Evolutionary conservation across 1,140 invertebrate genomes (phyloP).

Genomic region (Solenopsis invicta): DNA sequence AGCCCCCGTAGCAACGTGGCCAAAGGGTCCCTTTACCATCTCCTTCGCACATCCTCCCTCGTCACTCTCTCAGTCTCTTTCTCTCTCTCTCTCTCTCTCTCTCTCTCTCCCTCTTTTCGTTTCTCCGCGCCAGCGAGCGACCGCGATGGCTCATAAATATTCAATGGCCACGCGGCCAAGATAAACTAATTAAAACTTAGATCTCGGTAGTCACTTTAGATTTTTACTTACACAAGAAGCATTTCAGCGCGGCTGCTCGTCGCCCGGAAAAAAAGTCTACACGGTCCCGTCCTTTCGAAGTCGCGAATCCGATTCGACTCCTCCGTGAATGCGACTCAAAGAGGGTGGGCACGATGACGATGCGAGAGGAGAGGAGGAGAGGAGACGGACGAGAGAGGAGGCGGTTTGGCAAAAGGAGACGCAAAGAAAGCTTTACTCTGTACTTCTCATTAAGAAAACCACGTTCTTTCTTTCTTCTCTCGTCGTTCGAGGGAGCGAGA

Average conservation of each 20-base stretch:
- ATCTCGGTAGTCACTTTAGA: conserved; percentile 88
- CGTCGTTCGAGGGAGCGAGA: conserved; percentile 7
- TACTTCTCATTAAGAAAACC: conserved; percentile 87
- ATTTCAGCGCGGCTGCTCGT: conserved; percentile 84
- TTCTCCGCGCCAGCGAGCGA: conserved; percentile 69
- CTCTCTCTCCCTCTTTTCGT: conserved; percentile 60
- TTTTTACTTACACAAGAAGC: conserved; percentile 88
- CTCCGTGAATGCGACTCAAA: conserved; percentile 42
- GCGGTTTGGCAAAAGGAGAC: conserved; percentile 73
- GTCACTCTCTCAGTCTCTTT: conserved; percentile 60
- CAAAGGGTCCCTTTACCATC: conserved; percentile 64
- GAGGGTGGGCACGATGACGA: conserved; percentile 19
- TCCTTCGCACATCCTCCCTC: conserved; percentile 64
- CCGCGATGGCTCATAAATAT: conserved; percentile 86
- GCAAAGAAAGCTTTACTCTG: conserved; percentile 87
- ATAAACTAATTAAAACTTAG: conserved; percentile 88
- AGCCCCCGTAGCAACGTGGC: conserved; percentile 47
- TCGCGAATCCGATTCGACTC: conserved; percentile 82
- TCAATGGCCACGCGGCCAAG: conserved; percentile 88
- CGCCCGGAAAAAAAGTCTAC: conserved; percentile 80
- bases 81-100: conserved; percentile 61
- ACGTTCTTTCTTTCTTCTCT: conserved; percentile 82
- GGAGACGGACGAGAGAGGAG: conserved; percentile 29
- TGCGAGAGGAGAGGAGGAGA: background rate
- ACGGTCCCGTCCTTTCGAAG: conserved; percentile 68